Conservation (phyloP, 2,797 vertebrate genomes). For the Ctenochaetus hawaiiensis region DNA sequence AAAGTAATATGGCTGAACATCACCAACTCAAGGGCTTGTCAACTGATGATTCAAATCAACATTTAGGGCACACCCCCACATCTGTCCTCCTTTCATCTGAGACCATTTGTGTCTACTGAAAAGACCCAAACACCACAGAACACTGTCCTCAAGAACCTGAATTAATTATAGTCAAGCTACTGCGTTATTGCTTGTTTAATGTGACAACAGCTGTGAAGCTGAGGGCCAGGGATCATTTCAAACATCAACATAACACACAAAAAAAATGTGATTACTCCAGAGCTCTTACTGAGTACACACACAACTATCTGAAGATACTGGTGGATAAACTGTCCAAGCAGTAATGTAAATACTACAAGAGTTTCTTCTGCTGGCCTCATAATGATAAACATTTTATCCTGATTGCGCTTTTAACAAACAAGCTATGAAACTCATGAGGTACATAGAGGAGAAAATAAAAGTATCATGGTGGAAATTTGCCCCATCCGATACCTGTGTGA, state of each 20-base stretch:
- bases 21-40: too few species aligned
- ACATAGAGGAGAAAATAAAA: not conserved
- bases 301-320: not conserved
- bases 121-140: not conserved
- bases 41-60: too few species aligned
- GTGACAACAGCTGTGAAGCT: not conserved
- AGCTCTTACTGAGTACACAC: not conserved
- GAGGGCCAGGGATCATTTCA: not conserved
- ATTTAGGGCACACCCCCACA: not conserved
- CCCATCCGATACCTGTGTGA: slow-evolving; percentile 89
- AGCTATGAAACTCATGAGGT: not conserved
- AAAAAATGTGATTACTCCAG: not conserved
- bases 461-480: not conserved
- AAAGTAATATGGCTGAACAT: too few species aligned
- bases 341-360: not conserved
- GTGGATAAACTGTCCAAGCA: not conserved
- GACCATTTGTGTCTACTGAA: not conserved
- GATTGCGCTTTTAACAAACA: not conserved
- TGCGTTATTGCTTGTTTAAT: not conserved
- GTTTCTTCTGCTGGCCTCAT: not conserved
- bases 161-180: too few species aligned
- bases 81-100: not conserved
- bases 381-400: not conserved
- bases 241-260: not conserved
- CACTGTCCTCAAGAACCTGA: not conserved